Conservation (phyloP, 2,888 invertebrate species). For the Tetrapedia diversipes region DNA sequence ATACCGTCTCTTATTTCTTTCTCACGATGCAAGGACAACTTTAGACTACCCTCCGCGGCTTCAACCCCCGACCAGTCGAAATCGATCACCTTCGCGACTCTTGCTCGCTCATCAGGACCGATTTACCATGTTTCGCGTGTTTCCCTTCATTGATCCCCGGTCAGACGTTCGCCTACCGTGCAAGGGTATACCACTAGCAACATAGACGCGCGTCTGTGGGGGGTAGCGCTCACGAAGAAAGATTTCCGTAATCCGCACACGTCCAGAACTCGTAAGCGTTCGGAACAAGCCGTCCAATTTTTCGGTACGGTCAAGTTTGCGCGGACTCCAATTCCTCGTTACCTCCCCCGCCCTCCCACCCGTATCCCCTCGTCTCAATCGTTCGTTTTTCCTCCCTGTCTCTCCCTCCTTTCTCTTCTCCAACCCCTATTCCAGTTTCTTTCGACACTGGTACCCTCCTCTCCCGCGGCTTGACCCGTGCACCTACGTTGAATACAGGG, state of each 20-base stretch:
- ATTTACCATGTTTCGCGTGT: constrained; percentile 2
- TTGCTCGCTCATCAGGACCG: not conserved
- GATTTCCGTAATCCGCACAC: constrained; percentile 74
- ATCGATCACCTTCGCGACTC: not conserved
- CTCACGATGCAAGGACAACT: no score
- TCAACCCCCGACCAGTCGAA: not conserved
- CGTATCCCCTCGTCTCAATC: constrained; percentile 13
- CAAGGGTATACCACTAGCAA: not conserved
- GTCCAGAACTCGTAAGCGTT: constrained; percentile 75
- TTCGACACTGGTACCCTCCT: constrained; percentile 47
- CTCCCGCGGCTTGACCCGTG: constrained; percentile 50
- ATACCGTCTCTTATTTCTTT: no score
- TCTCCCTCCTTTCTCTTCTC: not conserved
- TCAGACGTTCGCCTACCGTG: not conserved
- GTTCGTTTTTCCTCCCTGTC: constrained; percentile 26
- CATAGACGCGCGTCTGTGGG: constrained; percentile 15
- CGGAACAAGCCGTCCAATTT: constrained; percentile 79
- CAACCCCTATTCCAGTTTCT: constrained; percentile 24
- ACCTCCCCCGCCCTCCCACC: constrained; percentile 32
- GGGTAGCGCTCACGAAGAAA: constrained; percentile 19
- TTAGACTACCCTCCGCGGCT: not conserved
- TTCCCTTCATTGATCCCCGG: constrained; percentile 31
- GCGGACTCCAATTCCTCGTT: constrained; percentile 70
- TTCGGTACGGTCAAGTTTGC: constrained; percentile 76
- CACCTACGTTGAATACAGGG: constrained; percentile 65